Evolutionary conservation across 2,113 vertebrate genomes (phyloP).

Genomic region (Rynchops niger): DNA sequence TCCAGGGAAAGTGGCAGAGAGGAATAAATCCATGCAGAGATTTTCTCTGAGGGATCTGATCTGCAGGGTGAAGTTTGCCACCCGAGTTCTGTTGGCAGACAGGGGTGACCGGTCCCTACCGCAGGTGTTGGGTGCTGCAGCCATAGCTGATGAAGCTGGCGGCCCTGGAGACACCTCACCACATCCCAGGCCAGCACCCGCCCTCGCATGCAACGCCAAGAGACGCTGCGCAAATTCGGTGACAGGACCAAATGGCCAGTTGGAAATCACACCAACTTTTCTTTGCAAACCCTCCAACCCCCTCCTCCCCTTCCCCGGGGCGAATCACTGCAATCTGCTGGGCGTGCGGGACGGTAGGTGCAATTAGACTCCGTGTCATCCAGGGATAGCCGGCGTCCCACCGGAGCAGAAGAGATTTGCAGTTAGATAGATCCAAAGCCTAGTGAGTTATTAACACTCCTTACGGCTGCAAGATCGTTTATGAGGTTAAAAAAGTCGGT

Average conservation of each 20-base stretch:
- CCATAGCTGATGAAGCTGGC: background rate
- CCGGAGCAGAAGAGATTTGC: background rate
- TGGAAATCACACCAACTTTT: background rate
- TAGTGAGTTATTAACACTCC: background rate
- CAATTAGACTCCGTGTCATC: background rate
- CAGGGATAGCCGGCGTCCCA: fast-evolving
- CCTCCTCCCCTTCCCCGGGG: background rate
- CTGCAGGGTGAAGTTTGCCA: background rate
- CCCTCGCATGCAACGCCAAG: fast-evolving
- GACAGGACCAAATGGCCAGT: background rate
- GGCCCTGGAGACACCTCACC: background rate
- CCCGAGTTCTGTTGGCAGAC: background rate
- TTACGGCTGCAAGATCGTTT: background rate
- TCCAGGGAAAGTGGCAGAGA: background rate
- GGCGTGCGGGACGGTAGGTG: fast-evolving
- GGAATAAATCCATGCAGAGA: background rate
- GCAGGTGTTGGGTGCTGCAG: background rate
- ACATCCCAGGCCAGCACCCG: background rate
- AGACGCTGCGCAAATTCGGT: background rate
- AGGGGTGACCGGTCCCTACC: fast-evolving
- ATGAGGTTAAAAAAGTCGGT: background rate
- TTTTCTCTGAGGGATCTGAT: background rate
- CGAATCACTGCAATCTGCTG: fast-evolving
- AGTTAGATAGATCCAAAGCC: background rate
- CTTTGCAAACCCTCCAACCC: background rate